phyloP scores from a whole-genome alignment of 2,797 vertebrate genomes.

The Sparus aurata region DNA sequence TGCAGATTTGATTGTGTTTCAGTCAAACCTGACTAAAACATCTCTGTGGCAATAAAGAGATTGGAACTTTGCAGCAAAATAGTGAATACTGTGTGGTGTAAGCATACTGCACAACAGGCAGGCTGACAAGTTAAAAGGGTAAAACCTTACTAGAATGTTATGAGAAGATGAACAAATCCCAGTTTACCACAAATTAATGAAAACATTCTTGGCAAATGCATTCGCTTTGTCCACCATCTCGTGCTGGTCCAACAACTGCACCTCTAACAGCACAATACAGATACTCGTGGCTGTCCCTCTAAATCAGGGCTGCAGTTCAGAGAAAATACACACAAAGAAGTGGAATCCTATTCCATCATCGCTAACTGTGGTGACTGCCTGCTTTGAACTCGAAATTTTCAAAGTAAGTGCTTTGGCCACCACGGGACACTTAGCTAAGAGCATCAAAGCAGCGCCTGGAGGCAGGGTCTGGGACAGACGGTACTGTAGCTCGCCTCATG shows the following conservation, averaged over 20 bases:
- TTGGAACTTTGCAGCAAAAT: constrained; percentile 5
- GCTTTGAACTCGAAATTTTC: constrained; percentile 74
- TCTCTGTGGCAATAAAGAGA: constrained; percentile 10
- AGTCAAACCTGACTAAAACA: constrained; percentile 14
- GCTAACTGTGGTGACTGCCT: constrained; percentile 48
- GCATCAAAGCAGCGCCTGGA: constrained; percentile 70
- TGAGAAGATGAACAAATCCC: constrained; percentile 49
- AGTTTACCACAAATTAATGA: constrained; percentile 44
- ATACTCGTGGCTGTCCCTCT: constrained; percentile 36
- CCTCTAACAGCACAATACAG: constrained; percentile 33
- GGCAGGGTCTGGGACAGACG: constrained; percentile 60
- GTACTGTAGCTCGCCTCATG: constrained; percentile 48
- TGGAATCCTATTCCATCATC: constrained; percentile 61
- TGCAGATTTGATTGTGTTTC: neutral
- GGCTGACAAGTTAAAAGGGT: constrained; percentile 37
- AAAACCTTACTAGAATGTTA: constrained; percentile 33
- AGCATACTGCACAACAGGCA: constrained; percentile 13
- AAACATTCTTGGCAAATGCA: constrained; percentile 46
- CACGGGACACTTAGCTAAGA: constrained; percentile 69
- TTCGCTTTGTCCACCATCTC: constrained; percentile 49
- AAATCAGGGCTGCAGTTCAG: constrained; percentile 57
- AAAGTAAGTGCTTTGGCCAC: constrained; percentile 68
- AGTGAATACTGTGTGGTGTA: constrained; percentile 11
- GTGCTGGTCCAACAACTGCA: constrained; percentile 47
- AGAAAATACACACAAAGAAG: constrained; percentile 51